Evolutionary conservation across 2,113 vertebrate genomes (phyloP), one percentile per base, ranked within the genome.

Genomic region (Paratilapia polleni): DNA sequence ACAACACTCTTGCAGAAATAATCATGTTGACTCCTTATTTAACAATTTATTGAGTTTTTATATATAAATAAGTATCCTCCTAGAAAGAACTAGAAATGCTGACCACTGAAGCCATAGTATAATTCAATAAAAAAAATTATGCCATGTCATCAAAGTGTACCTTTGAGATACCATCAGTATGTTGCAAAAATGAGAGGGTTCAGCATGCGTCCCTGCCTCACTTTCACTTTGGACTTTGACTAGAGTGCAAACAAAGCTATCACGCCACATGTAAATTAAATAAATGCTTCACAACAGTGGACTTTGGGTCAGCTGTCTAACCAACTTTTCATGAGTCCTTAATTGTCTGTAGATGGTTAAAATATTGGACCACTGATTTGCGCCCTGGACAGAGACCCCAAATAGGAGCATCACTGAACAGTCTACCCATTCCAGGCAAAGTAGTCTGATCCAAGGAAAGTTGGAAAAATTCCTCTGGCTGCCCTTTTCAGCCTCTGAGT

Each of bases 141-240:
- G 31, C 62, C 20, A 24, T 78, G 36, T 54, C 34, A 81, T n/a
- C 2, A 9, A 58, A 74, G 15, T 81, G 14, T 49, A 64, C 12
- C 43, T 61, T 63, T 78, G 2, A 88, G 36, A 81, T 59, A 62
- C 12, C 47, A 11, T 77, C 47, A 70, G 75, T 74, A 77, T 9
- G 36, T 68, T 88, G 68, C 60, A 84, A 87, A 85, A 52, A 81
- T 56, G 36, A 57, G 15, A 26, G 68, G 19, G 80, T 58, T 81
- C 81, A 89, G 73, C 38, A 60, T 86, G 77, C 75, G 34, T 22
- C 47, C 8, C 31, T 77, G 58, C 20, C 26, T 77, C 14, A 57
- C 62, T 74, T 78, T 79, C 47, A 80, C 52, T 80, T 75, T 86
- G 87, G 88, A 93, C 92, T 90, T 91, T 91, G 88, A 70, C 79